Evolutionary conservation across 2,888 invertebrate genomes (phyloP), one percentile per base, ranked within the genome.

Genomic region (Sarcophaga carnaria): DNA sequence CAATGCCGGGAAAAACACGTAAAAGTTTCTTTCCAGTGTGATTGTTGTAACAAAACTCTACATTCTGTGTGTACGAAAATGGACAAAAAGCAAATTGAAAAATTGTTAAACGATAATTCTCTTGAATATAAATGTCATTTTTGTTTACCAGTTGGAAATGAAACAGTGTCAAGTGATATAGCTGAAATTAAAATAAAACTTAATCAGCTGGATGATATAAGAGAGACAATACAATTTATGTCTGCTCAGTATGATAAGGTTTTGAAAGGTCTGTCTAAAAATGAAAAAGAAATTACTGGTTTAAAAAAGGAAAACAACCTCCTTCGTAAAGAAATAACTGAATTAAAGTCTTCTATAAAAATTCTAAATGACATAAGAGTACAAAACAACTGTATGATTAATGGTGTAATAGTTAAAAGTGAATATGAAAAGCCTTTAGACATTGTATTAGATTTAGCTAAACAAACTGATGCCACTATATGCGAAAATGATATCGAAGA

Each of bases 111-210:
- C n/a, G 17, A 72, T 37, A 11, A 25, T 11, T 72, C 72, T 59
- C 72, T 72, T 22, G 72, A 60, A 59, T 72, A 27, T n/a, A 71
- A 71, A 71, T 71, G 70, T 71, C 70, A 71, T 54, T 64, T 64
- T 27, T 64, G 64, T 27, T 8, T 27, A 17, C 27, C 64, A 11
- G 5, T 11, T 25, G 22, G 20, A 8, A 64, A 64, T 27, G 27
- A 62, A 27, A 4, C 27, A n/a, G 22, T 62, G 20, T n/a, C 27
- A 64, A 64, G 12, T 64, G 64, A 64, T 25, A 22, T 64, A 47
- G 37, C 75, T 45, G 64, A 70, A 49, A 70, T 70, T 8, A 70
- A 70, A 49, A 54, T 54, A 49, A 70, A 49, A 22, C 22, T 70
- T 1, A 70, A 22, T 47, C 49, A 70, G 25, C 27, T 74, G 74